Conservation (phyloP, 1,140 invertebrate species). For the Maconellicoccus hirsutus region DNA sequence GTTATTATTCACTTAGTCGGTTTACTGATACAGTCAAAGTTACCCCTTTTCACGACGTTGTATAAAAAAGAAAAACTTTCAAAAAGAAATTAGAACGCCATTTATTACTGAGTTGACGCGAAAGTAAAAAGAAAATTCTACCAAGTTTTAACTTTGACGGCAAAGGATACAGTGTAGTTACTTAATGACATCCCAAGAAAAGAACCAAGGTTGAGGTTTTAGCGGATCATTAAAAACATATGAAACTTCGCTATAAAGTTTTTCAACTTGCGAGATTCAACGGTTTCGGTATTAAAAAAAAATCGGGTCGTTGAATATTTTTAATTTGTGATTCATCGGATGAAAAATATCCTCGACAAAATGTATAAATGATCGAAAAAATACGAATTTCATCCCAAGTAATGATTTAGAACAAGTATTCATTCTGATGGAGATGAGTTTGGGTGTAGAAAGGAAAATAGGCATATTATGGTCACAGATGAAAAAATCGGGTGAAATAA, state of each 20-base stretch:
- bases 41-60: neutral
- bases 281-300: neutral
- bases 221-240: slow-evolving; percentile 1
- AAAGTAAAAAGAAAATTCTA: slow-evolving; percentile 6
- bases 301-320: neutral
- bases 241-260: neutral
- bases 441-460: too few relatives aligned
- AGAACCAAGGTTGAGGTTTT: neutral
- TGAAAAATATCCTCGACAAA: neutral
- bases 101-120: slow-evolving; percentile 2
- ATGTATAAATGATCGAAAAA: neutral
- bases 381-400: too few relatives aligned
- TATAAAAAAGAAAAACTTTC: neutral
- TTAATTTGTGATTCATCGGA: neutral
- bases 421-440: too few relatives aligned
- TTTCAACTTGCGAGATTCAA: neutral
- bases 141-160: slow-evolving; percentile 2
- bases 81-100: neutral
- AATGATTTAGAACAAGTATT: too few relatives aligned
- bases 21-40: neutral
- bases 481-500: too few relatives aligned
- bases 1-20: neutral
- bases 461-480: too few relatives aligned
- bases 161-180: neutral
- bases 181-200: neutral